A percentile compares a stretch with the other conserved stretches of the same genome.
phyloP scores from a whole-genome alignment of 2,113 vertebrate species.

The Phrynosoma blainvillii region DNA sequence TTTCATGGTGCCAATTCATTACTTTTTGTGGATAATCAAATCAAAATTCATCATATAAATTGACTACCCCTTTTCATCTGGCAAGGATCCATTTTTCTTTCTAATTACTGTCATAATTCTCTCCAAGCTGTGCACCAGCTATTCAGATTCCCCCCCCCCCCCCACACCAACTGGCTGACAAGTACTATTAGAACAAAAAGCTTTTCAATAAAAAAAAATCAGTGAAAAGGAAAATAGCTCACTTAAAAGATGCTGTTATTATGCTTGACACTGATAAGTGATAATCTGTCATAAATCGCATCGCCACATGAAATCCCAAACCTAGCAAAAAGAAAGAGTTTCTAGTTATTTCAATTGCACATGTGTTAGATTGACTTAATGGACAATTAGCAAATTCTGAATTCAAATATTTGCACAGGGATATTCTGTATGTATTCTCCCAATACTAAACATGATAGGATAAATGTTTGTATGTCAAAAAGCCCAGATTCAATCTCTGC shows the following conservation, averaged over 20 bases:
- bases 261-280: constrained; percentile 14
- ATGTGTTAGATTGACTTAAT: constrained; percentile 24
- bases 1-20: constrained; percentile 50
- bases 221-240: not conserved
- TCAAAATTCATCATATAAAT: constrained; percentile 64
- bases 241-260: constrained; percentile 38
- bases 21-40: constrained; percentile 62
- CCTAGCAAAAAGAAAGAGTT: not conserved
- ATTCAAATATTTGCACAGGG: not conserved
- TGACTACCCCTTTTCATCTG: constrained; percentile 55
- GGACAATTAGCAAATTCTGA: not conserved
- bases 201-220: not conserved
- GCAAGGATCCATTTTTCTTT: constrained; percentile 60
- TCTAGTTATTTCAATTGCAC: constrained; percentile 31
- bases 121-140: constrained; percentile 22
- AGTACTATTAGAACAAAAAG: constrained; percentile 29
- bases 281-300: constrained; percentile 41
- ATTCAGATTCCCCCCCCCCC: not conserved
- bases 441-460: no score
- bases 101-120: constrained; percentile 62
- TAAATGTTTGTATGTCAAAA: no score
- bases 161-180: not conserved
- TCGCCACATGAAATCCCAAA: constrained; percentile 5
- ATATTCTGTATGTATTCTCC: no score
- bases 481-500: no score